phyloP scores from a whole-genome alignment of 2,888 invertebrate species.

The Agrochola litura region DNA sequence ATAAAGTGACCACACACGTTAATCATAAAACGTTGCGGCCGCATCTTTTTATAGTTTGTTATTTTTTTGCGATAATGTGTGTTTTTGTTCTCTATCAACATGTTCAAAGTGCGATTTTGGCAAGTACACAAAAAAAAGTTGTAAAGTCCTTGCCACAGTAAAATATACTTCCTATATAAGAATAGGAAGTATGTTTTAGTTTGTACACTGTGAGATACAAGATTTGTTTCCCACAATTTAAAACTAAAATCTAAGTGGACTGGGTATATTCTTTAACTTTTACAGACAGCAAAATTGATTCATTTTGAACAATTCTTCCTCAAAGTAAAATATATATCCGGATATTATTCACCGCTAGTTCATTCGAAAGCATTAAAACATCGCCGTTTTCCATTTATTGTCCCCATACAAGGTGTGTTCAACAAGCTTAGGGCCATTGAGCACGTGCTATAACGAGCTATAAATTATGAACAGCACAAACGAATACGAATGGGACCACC shows the following conservation, averaged over 20 bases:
- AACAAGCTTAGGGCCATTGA: conserved; percentile 50
- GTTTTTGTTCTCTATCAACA: conserved; percentile 1
- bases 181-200: background rate
- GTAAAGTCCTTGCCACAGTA: background rate
- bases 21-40: conserved; percentile 11
- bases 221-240: background rate
- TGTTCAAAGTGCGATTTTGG: conserved; percentile 16
- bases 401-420: conserved; percentile 33
- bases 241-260: background rate
- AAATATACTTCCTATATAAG: background rate
- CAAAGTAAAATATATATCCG: background rate
- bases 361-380: conserved; percentile 7
- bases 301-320: background rate
- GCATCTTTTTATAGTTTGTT: conserved; percentile 19
- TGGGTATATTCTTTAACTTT: background rate
- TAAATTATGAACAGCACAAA: conserved; percentile 58
- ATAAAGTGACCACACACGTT: conserved; percentile 51
- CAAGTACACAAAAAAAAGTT: background rate
- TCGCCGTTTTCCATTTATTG: conserved; percentile 41
- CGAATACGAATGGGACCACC: conserved; percentile 68
- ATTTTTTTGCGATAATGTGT: conserved; percentile 17
- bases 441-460: conserved; percentile 55
- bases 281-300: background rate
- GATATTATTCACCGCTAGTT: conserved; percentile 13
- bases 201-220: background rate